Base-by-base conservation (phyloP, 2,888 invertebrate genomes). In the Diadegma fenestrale region DNA sequence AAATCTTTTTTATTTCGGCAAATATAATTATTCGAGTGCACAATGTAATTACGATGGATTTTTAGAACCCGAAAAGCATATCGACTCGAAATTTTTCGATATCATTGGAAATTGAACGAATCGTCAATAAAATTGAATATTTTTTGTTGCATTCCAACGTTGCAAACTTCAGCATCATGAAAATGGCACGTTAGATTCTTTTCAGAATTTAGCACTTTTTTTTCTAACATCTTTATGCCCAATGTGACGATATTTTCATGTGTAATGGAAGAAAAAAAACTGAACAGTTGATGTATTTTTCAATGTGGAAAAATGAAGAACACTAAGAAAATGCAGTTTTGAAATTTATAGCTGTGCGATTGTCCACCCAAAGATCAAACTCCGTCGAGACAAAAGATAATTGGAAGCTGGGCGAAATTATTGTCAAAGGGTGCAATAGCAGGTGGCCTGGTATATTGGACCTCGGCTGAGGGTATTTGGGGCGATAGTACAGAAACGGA, bases 381-480 rank as follows among this genome's bases (percentile, higher is more conserved):
- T 12, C n/a, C 19, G 48, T 80, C 79, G 71, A 66, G 19, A 17
- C 48, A 58, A 12, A 58, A 30, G 48, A 75, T 82, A 26, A 37
- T 86, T 7, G 84, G 81, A 30, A 51, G 45, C 4, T 75, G 84
- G 33, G 51, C 91, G 7, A 88, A 91, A 26, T 90, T 94, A 48
- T 90, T 93, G 1, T 10, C 92, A 37, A 95, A 95, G 88, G 89
- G 92, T 4, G 89, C 90, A 2, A 83, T 94, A 43, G 93, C 93
- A 0, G 92, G 90, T 10, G 94, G 93, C 26, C 89, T 94, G 19
- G 89, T 94, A 61, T 95, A 94, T 84, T 93, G 94, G 89, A 94
- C 94, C 0, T 92, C 92, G 19, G 91, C 93, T 83, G 92, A 94
- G 82, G 95, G 94, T 14, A 83, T 95, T 12, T 95, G 95, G 95